phyloP scores from a whole-genome alignment of 2,113 vertebrate species.

The Nesospiza acunhae region DNA sequence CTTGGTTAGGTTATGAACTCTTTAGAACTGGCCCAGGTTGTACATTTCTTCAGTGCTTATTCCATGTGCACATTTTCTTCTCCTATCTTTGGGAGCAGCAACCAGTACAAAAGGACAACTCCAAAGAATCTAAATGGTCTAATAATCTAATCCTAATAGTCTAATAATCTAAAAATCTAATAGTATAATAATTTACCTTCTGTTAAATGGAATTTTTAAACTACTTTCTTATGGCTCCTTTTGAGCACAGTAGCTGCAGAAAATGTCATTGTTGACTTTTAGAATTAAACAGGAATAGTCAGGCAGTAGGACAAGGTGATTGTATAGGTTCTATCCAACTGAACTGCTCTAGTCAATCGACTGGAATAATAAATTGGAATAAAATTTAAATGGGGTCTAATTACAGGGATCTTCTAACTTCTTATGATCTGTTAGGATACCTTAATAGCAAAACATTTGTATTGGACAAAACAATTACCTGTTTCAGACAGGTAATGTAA shows the following conservation, averaged over 20 bases:
- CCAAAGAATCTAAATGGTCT: not conserved
- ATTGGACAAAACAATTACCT: not conserved
- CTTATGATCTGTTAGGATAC: not conserved
- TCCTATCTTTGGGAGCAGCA: not conserved
- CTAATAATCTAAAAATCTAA: not conserved
- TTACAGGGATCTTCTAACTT: not conserved
- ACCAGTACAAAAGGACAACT: not conserved
- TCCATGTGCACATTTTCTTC: not conserved
- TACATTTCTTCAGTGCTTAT: not conserved
- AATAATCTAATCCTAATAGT: not conserved
- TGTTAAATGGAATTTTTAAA: accelerated
- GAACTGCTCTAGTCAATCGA: not conserved
- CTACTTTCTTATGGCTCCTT: not conserved
- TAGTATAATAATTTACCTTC: not conserved
- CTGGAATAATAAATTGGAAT: not conserved
- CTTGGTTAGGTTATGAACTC: not conserved
- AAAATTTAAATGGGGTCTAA: not conserved
- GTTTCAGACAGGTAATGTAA: not conserved
- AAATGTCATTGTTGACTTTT: not conserved
- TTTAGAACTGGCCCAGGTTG: not conserved
- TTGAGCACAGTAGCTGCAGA: not conserved
- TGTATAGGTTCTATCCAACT: not conserved
- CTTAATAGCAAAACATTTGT: not conserved
- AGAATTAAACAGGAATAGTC: not conserved
- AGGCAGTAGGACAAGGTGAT: not conserved